A percentile compares a stretch with the other conserved stretches of the same genome.
Evolutionary conservation across 2,113 vertebrate species (phyloP).

Genomic region (Orycteropus afer): DNA sequence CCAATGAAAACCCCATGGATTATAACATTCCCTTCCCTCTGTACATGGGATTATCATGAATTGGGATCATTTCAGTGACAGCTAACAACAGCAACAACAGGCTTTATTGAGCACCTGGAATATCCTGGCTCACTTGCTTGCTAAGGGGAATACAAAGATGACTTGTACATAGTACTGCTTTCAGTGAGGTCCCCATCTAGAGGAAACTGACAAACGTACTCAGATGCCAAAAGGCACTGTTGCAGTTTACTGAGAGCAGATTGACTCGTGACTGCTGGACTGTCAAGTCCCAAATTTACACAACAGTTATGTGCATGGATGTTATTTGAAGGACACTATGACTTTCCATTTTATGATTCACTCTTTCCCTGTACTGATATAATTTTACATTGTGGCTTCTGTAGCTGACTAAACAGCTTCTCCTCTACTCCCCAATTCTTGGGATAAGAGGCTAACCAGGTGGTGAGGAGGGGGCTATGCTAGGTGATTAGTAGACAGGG

Average conservation of each 20-base stretch:
- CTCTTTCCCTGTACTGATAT: neutral
- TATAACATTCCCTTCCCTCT: neutral
- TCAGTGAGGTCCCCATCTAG: neutral
- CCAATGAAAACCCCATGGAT: neutral
- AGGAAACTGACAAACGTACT: neutral
- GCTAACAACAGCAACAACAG: neutral
- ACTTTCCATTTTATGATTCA: neutral
- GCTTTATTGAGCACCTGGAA: neutral
- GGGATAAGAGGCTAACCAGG: fast-evolving
- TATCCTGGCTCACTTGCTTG: neutral
- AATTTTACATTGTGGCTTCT: neutral
- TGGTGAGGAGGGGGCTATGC: too few relatives aligned
- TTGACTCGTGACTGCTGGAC: neutral
- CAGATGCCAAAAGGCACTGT: neutral
- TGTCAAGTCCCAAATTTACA: neutral
- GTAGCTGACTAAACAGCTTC: neutral
- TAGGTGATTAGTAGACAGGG: neutral
- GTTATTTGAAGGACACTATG: too few relatives aligned
- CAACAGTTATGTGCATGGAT: neutral
- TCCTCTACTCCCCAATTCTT: neutral
- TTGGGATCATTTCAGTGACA: neutral
- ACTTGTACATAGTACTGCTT: too few relatives aligned
- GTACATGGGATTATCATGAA: neutral
- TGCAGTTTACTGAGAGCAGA: too few relatives aligned
- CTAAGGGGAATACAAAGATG: too few relatives aligned